Evolutionary conservation across 2,113 vertebrate genomes (phyloP).

Genomic region (Ivindomyrus marchei): DNA sequence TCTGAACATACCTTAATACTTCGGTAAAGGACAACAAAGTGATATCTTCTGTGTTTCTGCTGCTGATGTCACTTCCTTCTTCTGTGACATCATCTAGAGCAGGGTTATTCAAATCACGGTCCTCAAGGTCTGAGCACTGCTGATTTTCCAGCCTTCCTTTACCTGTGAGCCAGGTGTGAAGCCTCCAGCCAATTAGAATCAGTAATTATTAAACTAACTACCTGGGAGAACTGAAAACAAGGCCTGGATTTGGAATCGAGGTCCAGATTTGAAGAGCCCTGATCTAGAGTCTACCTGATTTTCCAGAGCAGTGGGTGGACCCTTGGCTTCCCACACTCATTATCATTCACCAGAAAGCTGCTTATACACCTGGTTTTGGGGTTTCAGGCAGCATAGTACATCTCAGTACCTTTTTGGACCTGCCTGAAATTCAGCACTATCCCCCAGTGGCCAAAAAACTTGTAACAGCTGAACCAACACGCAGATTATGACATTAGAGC

Average conservation of each 20-base stretch:
- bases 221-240: too few species aligned
- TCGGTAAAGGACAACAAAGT: not conserved
- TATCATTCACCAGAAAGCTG: not conserved
- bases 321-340: not conserved
- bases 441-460: not conserved
- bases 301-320: not conserved
- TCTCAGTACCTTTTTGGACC: not conserved
- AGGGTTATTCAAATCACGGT: too few species aligned
- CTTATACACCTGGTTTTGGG: not conserved
- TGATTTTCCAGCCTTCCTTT: too few species aligned
- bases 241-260: too few species aligned
- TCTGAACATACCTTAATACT: not conserved
- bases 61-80: not conserved
- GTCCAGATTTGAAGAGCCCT: too few species aligned
- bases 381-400: not conserved
- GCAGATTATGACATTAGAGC: not conserved
- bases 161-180: too few species aligned
- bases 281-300: not conserved
- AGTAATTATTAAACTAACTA: too few species aligned
- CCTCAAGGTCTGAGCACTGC: too few species aligned
- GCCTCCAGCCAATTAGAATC: too few species aligned
- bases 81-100: too few species aligned
- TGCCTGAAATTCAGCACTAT: not conserved
- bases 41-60: not conserved
- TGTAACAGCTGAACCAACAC: conserved; percentile 2